Conservation (phyloP, 1,140 invertebrate species). For the Heterodera carotae region DNA sequence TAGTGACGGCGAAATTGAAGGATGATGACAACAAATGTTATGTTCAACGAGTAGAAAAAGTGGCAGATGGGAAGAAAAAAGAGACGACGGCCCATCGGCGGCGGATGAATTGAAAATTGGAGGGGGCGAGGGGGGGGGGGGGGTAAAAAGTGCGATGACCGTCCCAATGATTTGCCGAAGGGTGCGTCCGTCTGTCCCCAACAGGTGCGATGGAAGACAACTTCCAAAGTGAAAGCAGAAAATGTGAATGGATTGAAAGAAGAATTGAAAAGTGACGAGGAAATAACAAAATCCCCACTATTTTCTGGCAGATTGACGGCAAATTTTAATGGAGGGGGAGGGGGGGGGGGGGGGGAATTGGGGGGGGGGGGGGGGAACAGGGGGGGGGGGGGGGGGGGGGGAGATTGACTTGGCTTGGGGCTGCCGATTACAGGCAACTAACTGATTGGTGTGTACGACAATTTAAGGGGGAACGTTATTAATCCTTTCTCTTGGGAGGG, state of each 20-base stretch:
- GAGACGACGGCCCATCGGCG: neutral
- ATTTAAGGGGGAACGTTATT: too few relatives aligned
- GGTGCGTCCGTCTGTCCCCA: neutral
- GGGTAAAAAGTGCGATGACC: neutral
- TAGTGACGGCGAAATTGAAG: neutral
- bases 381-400: too few relatives aligned
- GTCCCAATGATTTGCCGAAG: neutral
- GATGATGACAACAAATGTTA: neutral
- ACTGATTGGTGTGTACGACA: too few relatives aligned
- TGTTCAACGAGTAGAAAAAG: neutral
- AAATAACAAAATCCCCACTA: neutral
- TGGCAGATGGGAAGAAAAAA: neutral
- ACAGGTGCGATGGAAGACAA: neutral
- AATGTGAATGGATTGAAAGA: neutral
- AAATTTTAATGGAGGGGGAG: neutral
- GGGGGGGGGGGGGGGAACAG: too few relatives aligned
- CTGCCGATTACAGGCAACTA: too few relatives aligned
- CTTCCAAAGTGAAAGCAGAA: neutral
- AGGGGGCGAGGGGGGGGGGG: too few relatives aligned
- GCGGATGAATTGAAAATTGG: neutral
- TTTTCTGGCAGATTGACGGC: constrained; percentile 2
- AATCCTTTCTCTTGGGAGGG: too few relatives aligned
- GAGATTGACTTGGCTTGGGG: too few relatives aligned
- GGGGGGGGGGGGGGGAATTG: neutral
- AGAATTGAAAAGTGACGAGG: neutral